These are phyloP conservation scores for Schizotus pectinicornis DNA, from an alignment of 2,888 invertebrate genomes.

Conservation along the genomic window DNA sequence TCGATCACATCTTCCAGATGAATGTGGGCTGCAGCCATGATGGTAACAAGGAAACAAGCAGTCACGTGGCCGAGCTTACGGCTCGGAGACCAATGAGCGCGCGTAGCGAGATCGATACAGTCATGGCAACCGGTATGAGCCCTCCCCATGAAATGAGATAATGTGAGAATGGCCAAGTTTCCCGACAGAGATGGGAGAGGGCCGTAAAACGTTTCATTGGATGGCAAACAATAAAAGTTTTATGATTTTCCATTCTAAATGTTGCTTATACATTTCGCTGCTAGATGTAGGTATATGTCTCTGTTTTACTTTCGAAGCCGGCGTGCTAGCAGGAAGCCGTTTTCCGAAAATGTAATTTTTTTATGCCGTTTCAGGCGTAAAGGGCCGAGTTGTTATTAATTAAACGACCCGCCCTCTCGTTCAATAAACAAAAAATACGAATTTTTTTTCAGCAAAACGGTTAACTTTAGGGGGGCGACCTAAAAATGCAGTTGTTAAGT, in stretches of 20 bases:
- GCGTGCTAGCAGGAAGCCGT: background rate
- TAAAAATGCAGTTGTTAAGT: too few species aligned
- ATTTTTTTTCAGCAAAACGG: too few species aligned
- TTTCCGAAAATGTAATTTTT: slow-evolving; percentile 6
- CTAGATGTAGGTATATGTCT: slow-evolving; percentile 59
- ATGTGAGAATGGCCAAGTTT: slow-evolving; percentile 19
- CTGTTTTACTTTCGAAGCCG: slow-evolving; percentile 34
- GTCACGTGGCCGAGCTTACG: slow-evolving; percentile 53
- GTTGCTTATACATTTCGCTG: slow-evolving; percentile 57
- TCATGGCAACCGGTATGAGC: slow-evolving; percentile 55
- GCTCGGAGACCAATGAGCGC: slow-evolving; percentile 49
- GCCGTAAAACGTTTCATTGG: slow-evolving; percentile 56
- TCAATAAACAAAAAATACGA: too few species aligned
- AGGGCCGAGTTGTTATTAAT: background rate
- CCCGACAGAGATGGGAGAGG: slow-evolving; percentile 44
- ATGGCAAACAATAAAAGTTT: slow-evolving; percentile 59
- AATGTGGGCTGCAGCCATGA: slow-evolving; percentile 50
- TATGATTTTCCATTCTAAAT: slow-evolving; percentile 56
- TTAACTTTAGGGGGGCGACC: too few species aligned
- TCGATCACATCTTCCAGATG: slow-evolving; percentile 35
- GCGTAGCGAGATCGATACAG: slow-evolving; percentile 50
- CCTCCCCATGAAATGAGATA: slow-evolving; percentile 47
- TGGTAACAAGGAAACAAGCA: slow-evolving; percentile 48
- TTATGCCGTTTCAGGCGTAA: background rate
- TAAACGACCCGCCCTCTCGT: background rate